A percentile compares a stretch with the other conserved stretches of the same genome.
These are phyloP conservation scores for Ditylenchus dipsaci DNA, from an alignment of 1,140 invertebrate species.

Conservation along the genomic window DNA sequence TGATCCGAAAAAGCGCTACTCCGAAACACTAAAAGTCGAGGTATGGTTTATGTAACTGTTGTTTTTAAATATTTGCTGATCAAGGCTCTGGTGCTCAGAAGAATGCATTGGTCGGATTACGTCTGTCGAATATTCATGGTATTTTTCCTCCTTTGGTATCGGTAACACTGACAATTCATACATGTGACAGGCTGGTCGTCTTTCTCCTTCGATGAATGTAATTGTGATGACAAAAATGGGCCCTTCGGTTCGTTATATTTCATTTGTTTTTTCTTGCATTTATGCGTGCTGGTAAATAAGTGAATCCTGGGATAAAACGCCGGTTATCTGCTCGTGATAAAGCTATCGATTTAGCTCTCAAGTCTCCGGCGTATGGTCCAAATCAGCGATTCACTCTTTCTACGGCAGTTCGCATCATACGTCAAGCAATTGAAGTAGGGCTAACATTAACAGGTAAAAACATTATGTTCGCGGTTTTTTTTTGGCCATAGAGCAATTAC, in stretches of 20 bases:
- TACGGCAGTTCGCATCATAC: slow-evolving; percentile 20
- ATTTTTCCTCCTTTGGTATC: too few relatives aligned
- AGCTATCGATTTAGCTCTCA: slow-evolving; percentile 17
- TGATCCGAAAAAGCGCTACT: slow-evolving; percentile 10
- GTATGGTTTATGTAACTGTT: background rate
- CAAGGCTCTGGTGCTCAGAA: slow-evolving; percentile 14
- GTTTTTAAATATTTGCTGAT: background rate
- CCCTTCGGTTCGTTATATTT: background rate
- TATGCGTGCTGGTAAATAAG: too few relatives aligned
- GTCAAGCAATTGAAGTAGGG: slow-evolving; percentile 27
- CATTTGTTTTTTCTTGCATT: too few relatives aligned
- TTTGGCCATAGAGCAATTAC: background rate
- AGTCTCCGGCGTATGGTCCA: slow-evolving; percentile 24
- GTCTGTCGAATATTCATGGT: slow-evolving; percentile 20
- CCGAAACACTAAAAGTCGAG: slow-evolving; percentile 23
- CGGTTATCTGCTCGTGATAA: too few relatives aligned
- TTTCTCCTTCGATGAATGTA: slow-evolving; percentile 17
- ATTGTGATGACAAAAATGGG: slow-evolving; percentile 28
- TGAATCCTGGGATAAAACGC: too few relatives aligned
- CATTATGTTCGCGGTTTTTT: background rate
- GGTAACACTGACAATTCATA: too few relatives aligned
- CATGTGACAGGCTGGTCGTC: slow-evolving; percentile 3
- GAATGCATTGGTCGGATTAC: slow-evolving; percentile 14
- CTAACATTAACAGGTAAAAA: background rate
- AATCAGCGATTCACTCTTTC: slow-evolving; percentile 31